Conservation (phyloP, 2,888 invertebrate species). For the Hipparchia sbordonii region DNA sequence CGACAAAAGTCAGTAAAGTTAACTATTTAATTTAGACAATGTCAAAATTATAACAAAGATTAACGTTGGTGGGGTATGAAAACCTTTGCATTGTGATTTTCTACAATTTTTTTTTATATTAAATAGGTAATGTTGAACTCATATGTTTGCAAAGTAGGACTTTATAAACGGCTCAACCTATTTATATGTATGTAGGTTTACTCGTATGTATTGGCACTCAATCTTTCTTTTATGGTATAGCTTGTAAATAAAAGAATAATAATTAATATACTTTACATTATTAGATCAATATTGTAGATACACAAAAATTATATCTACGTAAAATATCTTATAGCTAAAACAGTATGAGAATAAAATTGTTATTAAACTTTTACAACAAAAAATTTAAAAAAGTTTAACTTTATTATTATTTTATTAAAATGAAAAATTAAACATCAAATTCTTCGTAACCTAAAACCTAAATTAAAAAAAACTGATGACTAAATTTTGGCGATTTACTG, state of each 20-base stretch:
- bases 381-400: constrained; percentile 2
- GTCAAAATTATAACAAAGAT: too few species aligned
- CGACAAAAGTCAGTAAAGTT: not conserved
- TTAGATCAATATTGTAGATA: constrained; percentile 10
- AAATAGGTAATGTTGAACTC: not conserved
- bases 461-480: too few species aligned
- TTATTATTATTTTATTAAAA: too few species aligned
- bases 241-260: not conserved
- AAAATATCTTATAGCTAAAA: not conserved
- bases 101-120: not conserved
- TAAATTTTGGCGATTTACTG: too few species aligned
- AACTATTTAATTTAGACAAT: too few species aligned
- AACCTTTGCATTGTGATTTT: not conserved
- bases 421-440: too few species aligned
- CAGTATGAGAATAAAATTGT: not conserved
- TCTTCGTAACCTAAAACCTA: too few species aligned
- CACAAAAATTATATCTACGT: not conserved
- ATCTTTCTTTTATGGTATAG: constrained; percentile 17
- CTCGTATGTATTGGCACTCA: constrained; percentile 28
- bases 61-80: too few species aligned
- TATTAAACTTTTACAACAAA: not conserved
- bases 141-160: not conserved
- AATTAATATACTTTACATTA: not conserved
- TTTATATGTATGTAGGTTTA: constrained; percentile 5
- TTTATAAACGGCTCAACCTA: constrained; percentile 2